These are phyloP conservation scores for Psophia crepitans DNA, from an alignment of 2,113 vertebrate species.

Conservation along the genomic window DNA sequence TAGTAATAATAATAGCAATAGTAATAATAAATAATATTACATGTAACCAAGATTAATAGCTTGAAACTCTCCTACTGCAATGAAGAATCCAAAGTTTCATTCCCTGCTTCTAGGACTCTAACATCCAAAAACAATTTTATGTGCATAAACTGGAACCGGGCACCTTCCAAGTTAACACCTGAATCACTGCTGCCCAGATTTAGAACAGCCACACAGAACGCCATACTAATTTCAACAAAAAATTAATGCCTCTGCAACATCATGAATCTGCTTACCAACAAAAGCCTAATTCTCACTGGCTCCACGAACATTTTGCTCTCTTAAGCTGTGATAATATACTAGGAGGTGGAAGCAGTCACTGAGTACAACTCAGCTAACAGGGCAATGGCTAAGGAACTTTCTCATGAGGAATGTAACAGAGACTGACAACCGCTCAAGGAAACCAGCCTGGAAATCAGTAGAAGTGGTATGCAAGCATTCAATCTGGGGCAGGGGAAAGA, in stretches of 20 bases:
- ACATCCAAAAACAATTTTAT: not conserved
- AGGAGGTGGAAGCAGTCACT: not conserved
- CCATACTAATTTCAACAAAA: not conserved
- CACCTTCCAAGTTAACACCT: not conserved
- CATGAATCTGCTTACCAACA: not conserved
- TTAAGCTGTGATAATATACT: not conserved
- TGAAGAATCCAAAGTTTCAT: not conserved
- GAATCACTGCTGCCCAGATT: not conserved
- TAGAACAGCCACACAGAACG: not conserved
- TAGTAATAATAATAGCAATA: not conserved
- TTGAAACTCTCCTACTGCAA: not conserved
- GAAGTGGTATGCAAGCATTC: not conserved
- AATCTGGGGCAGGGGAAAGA: rapidly evolving
- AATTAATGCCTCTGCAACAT: not conserved
- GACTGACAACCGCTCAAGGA: not conserved
- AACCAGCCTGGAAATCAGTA: not conserved
- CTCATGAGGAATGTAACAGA: not conserved
- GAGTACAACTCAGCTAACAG: not conserved
- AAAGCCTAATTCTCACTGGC: not conserved
- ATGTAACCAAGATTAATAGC: not conserved
- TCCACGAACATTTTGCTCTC: not conserved
- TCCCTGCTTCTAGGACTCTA: not conserved
- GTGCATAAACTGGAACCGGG: not conserved
- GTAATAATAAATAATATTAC: not conserved
- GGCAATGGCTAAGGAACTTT: not conserved